These are phyloP conservation scores for Machimus rusticus DNA, from an alignment of 2,888 invertebrate genomes.

Conservation along the genomic window DNA sequence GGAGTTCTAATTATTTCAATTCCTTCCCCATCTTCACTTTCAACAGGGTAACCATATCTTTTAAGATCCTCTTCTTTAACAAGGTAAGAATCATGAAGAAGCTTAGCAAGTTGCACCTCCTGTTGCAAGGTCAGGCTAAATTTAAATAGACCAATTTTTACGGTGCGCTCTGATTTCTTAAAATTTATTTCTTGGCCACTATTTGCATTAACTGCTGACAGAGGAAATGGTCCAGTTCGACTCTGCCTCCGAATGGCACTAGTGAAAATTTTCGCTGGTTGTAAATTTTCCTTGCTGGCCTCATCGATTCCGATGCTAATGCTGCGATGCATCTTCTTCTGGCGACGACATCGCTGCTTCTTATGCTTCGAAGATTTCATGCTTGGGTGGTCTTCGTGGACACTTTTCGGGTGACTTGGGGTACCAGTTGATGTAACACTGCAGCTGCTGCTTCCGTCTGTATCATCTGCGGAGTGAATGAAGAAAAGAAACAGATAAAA, in stretches of 20 bases:
- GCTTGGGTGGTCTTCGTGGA: neutral
- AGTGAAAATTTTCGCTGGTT: neutral
- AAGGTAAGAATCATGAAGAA: slow-evolving; percentile 69
- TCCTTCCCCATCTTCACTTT: slow-evolving; percentile 69
- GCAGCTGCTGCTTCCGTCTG: neutral
- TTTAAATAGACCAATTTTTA: neutral
- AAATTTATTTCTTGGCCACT: neutral
- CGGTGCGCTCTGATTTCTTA: neutral
- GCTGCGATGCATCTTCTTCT: neutral
- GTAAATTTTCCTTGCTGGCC: neutral
- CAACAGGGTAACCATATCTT: slow-evolving; percentile 76
- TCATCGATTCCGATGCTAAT: neutral
- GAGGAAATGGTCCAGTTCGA: neutral
- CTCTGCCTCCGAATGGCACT: neutral
- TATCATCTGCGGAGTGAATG: neutral
- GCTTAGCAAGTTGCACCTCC: slow-evolving; percentile 67
- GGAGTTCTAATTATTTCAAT: slow-evolving; percentile 66
- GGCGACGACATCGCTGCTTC: neutral
- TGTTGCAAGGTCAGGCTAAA: slow-evolving; percentile 60
- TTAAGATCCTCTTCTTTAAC: slow-evolving; percentile 70
- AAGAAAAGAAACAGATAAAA: neutral
- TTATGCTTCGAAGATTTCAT: neutral
- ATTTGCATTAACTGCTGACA: neutral
- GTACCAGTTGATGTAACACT: neutral
- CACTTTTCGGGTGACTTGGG: neutral